These are phyloP conservation scores for Cebus imitator DNA, from an alignment of 2,113 vertebrate genomes.

Conservation along the genomic window DNA sequence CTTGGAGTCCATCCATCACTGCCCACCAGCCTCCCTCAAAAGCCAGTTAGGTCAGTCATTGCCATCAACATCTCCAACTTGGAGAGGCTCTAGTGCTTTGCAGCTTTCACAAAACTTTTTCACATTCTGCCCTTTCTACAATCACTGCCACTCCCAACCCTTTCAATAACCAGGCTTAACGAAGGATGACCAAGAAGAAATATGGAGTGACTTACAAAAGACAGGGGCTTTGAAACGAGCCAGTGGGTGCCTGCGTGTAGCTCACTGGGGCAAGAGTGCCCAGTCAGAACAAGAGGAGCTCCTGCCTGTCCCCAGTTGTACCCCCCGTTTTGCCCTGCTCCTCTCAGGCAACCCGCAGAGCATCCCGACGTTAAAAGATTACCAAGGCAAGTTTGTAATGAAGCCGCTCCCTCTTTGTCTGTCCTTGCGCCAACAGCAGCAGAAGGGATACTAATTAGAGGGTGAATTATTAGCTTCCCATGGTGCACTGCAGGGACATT, in stretches of 20 bases:
- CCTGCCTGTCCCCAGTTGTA: constrained; percentile 78
- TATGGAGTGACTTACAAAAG: constrained; percentile 13
- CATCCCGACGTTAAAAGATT: constrained; percentile 86
- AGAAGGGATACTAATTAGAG: constrained; percentile 91
- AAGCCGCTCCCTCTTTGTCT: constrained; percentile 86
- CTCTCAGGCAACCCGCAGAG: constrained; percentile 82
- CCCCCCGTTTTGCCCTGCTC: constrained; percentile 77
- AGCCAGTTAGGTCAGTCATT: neutral
- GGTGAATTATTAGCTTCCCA: constrained; percentile 92
- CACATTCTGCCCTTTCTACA: neutral
- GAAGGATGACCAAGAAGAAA: constrained; percentile 69
- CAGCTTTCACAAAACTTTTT: neutral
- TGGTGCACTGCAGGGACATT: constrained; percentile 90
- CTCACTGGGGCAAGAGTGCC: constrained; percentile 77
- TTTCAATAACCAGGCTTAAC: constrained; percentile 48
- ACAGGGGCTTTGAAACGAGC: constrained; percentile 37
- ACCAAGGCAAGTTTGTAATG: constrained; percentile 85
- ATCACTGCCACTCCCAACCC: neutral
- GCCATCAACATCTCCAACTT: neutral
- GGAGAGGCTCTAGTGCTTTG: neutral
- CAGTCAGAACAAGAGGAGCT: constrained; percentile 36
- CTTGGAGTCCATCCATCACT: neutral
- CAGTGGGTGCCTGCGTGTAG: constrained; percentile 48
- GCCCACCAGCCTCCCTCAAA: neutral
- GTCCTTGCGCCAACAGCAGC: constrained; percentile 87